Base-by-base conservation (phyloP, 2,888 invertebrate species). In the Autographa pulchrina region DNA sequence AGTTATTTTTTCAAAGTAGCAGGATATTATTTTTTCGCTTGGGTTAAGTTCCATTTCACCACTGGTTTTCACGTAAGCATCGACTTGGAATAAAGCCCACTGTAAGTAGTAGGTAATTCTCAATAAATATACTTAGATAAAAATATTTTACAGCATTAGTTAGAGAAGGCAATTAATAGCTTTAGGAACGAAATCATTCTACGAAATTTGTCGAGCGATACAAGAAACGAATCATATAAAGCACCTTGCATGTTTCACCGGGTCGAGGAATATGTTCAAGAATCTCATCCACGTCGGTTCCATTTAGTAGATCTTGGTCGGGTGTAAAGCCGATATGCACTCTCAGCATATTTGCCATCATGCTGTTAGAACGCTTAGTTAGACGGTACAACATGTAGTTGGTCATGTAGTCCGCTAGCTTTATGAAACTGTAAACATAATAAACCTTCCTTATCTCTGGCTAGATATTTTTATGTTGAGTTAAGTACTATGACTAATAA, bases 351-450 rank as follows among this genome's bases (percentile, higher is more conserved):
- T 84, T 82, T 35, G 97, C 92, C 83, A 98, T 93, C 81, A 96
- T 96, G 0, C 81, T 82, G 75, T 97, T 97, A 0, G 98, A 97
- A 67, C 96, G 96, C 60, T 95, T 94, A 13, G 98, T 96, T 41
- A 98, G 91, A 9, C 94, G 95, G 86, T 97, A 97, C 65, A 98
- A 91, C 96, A 97, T 96, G 81, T 96, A 97, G 77, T 97, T 96
- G 60, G 97, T 96, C 95, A 98, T 96, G 87, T 97, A 97, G 86
- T 98, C 98, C 20, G 96, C 95, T 68, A 97, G 91, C 78, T 97
- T 97, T 66, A 98, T 96, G 79, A 97, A 98, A 86, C 98, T 98
- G 85, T 14, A 86, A 91, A 14, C 7, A 72, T 72, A 75, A 14
- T 31, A 41, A 20, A 38, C 9, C 3, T 5, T 14, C 2, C n/a